phyloP scores from a whole-genome alignment of 2,888 invertebrate genomes.

The Idaea aversata region DNA sequence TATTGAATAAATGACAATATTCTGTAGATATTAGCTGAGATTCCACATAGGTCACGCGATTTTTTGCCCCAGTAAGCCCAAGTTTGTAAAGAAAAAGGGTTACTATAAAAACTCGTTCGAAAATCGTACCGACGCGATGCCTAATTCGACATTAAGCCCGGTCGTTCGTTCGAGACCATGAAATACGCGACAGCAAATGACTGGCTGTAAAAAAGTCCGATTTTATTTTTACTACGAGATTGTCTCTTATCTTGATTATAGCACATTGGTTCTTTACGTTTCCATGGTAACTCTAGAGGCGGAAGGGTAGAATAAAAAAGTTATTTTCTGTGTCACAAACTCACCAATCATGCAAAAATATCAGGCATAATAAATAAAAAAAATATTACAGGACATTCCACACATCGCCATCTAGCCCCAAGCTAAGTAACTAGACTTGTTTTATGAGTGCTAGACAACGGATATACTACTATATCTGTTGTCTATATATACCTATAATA shows the following conservation, averaged over 20 bases:
- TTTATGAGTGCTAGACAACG: too few species aligned
- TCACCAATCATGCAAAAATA: neutral
- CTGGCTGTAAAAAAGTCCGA: slow-evolving; percentile 31
- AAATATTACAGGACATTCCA: too few species aligned
- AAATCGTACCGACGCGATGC: slow-evolving; percentile 22
- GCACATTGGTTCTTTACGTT: slow-evolving; percentile 4
- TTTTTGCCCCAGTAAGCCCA: neutral
- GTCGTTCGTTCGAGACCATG: slow-evolving; percentile 26
- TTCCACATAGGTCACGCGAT: neutral
- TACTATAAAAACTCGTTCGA: slow-evolving; percentile 33
- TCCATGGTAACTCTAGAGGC: neutral
- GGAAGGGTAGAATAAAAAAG: slow-evolving; percentile 1
- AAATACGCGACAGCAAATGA: slow-evolving; percentile 29
- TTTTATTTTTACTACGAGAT: slow-evolving; percentile 28
- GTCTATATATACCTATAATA: too few species aligned
- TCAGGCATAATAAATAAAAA: too few species aligned
- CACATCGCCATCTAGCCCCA: too few species aligned
- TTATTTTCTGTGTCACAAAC: neutral
- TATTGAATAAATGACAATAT: neutral
- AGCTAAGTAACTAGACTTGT: too few species aligned
- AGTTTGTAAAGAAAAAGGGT: slow-evolving; percentile 25
- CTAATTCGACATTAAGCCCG: slow-evolving; percentile 28
- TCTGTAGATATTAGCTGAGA: neutral
- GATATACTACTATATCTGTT: too few species aligned
- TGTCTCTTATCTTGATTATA: slow-evolving; percentile 14